Evolutionary conservation across 1,140 invertebrate species (phyloP), one percentile per base, ranked within the genome.

Genomic region (Pissodes strobi): DNA sequence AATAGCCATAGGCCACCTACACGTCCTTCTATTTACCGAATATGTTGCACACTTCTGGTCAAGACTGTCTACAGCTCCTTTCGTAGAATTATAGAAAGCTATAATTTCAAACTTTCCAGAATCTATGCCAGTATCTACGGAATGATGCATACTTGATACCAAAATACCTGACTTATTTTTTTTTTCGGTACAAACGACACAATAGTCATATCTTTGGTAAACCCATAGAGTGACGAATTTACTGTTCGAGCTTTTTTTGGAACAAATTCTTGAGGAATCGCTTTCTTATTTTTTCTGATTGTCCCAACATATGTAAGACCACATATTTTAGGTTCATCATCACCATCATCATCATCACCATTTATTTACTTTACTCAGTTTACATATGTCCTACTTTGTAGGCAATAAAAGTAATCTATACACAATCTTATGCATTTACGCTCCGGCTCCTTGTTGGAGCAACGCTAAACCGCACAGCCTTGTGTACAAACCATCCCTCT

Each of bases 41-140:
- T 46, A 64, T 25, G 45, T 3, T 8, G 12, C 25, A 38, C 23
- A 52, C 12, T 64, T 51, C 61, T 57, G 6, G 37, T 63, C 60
- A 9, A 63, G 10, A 59, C 22, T 6, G 38, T 61, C 27, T n/a
- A 57, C 56, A 9, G 43, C 41, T 27, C 60, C 78, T 76, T 80
- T 82, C 15, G 79, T 80, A n/a, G 52, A 30, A 63, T 83, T 80
- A 68, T 82, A 82, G 45, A 70, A 71, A 8, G 25, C 53, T 4
- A 61, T 72, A 22, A 68, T 72, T 66, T 58, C 62, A 37, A 60
- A 37, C 19, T 68, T 68, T 4, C 41, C 6, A n/a, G 38, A 43
- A 45, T 43, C 27, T 12, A 21, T 10, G 37, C 46, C 43, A 15
- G 30, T 23, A 38, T 13, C 15, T 30, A 27, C 3, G 2, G 49